These are phyloP conservation scores for Drosophila mojavensis DNA, from an alignment of 1,140 invertebrate genomes.

Conservation along the genomic window DNA sequence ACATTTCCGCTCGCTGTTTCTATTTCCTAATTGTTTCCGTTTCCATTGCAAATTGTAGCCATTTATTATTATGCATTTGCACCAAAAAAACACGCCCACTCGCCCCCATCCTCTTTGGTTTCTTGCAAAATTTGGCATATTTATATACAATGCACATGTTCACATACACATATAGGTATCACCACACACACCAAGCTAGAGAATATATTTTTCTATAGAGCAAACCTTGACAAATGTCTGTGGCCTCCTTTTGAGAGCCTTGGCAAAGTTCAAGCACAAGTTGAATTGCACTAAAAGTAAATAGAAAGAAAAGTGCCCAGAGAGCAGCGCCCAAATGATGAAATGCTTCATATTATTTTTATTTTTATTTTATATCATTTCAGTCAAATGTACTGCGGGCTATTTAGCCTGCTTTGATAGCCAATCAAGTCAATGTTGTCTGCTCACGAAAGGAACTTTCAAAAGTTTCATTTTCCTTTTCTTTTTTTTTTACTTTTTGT, in stretches of 20 bases:
- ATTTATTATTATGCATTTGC: slow-evolving; percentile 18
- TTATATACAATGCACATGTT: background rate
- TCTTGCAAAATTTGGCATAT: slow-evolving; percentile 9
- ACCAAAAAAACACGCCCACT: background rate
- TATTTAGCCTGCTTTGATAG: slow-evolving; percentile 4
- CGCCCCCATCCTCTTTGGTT: background rate
- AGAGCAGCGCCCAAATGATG: background rate
- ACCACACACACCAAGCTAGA: background rate
- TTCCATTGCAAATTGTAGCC: slow-evolving; percentile 12
- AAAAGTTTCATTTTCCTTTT: background rate
- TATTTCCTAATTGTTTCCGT: slow-evolving; percentile 43
- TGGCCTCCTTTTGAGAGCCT: slow-evolving; percentile 16
- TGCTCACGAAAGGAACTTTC: too few relatives aligned
- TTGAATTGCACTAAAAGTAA: slow-evolving; percentile 11
- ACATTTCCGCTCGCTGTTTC: slow-evolving; percentile 31
- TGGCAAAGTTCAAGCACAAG: slow-evolving; percentile 26
- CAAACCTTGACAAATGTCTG: slow-evolving; percentile 27
- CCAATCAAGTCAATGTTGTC: slow-evolving; percentile 5
- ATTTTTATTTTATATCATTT: background rate
- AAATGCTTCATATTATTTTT: background rate
- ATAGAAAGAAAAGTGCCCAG: background rate
- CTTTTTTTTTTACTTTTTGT: background rate
- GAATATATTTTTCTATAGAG: background rate
- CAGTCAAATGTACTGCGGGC: background rate
- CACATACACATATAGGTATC: background rate